Percentiles rank a stretch among this genome's conserved stretches.
phyloP scores from a whole-genome alignment of 2,113 vertebrate species.

The Mormyrus iriodes region DNA sequence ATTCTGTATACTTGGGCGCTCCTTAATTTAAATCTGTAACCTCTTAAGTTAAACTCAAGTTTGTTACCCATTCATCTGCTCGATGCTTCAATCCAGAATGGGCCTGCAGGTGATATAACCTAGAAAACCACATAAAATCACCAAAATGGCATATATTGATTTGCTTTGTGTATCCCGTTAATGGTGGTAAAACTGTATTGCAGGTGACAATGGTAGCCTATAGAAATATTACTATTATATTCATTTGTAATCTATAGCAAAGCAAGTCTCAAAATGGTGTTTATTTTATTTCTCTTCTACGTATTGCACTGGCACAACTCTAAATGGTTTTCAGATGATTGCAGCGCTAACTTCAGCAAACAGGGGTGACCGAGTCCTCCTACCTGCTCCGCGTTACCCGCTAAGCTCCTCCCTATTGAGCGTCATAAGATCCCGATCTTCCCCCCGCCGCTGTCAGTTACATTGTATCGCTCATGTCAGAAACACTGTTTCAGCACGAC shows the following conservation, averaged over 20 bases:
- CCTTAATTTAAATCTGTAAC: not conserved
- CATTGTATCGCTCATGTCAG: slow-evolving; percentile 36
- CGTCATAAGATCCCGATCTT: slow-evolving; percentile 59
- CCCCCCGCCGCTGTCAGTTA: slow-evolving; percentile 37
- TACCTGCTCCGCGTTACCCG: slow-evolving; percentile 34
- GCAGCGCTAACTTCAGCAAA: not conserved
- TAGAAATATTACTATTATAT: not conserved
- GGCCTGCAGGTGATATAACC: not conserved
- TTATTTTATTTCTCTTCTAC: not conserved
- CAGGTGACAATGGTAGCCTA: not conserved
- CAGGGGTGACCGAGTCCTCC: slow-evolving; percentile 8
- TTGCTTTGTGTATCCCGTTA: not conserved
- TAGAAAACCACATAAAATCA: not conserved
- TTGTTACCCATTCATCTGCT: not conserved
- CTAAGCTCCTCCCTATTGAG: slow-evolving; percentile 50
- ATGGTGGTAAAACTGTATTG: not conserved
- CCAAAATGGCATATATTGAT: not conserved
- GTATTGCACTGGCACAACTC: not conserved
- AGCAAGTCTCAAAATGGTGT: not conserved
- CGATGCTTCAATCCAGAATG: not conserved
- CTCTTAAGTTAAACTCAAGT: not conserved
- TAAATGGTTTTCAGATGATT: not conserved
- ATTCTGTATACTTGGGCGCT: not conserved
- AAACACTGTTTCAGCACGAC: slow-evolving; percentile 38
- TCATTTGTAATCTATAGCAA: not conserved